phyloP scores from a whole-genome alignment of 2,888 invertebrate genomes.

The Eremobia ochroleuca region DNA sequence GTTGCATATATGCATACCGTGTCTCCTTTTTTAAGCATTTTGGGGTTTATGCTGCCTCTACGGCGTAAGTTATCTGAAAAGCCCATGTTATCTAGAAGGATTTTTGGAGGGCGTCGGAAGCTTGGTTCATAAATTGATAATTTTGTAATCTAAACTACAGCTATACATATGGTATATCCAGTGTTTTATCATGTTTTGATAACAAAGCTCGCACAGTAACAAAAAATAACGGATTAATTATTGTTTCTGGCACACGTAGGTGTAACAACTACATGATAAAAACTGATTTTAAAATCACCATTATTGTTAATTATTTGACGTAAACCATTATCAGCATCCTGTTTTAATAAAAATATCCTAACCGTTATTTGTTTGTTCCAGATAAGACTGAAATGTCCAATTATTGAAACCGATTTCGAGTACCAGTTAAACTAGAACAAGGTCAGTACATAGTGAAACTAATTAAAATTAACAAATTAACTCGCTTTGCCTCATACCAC shows the following conservation, averaged over 20 bases:
- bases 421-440: constrained; percentile 59
- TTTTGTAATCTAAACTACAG: not conserved
- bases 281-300: constrained; percentile 43
- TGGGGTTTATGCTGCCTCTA: not conserved
- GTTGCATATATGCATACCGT: not conserved
- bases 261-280: constrained; percentile 26
- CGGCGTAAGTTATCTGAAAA: not conserved
- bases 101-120: not conserved
- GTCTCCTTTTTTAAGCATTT: not conserved
- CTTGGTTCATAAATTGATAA: not conserved
- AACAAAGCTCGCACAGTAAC: constrained; percentile 1
- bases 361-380: constrained; percentile 71
- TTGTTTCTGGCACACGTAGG: constrained; percentile 4
- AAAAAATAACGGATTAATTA: constrained; percentile 12
- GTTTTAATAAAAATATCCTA: constrained; percentile 44
- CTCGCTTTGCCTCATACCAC: constrained; percentile 25
- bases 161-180: not conserved
- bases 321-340: constrained; percentile 47
- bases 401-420: constrained; percentile 64
- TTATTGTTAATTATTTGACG: constrained; percentile 39
- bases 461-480: constrained; percentile 57
- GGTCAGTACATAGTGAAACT: constrained; percentile 56
- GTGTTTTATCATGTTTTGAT: not conserved
- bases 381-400: constrained; percentile 74
- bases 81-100: not conserved